phyloP scores from a whole-genome alignment of 2,113 vertebrate genomes.

The Pandion haliaetus region DNA sequence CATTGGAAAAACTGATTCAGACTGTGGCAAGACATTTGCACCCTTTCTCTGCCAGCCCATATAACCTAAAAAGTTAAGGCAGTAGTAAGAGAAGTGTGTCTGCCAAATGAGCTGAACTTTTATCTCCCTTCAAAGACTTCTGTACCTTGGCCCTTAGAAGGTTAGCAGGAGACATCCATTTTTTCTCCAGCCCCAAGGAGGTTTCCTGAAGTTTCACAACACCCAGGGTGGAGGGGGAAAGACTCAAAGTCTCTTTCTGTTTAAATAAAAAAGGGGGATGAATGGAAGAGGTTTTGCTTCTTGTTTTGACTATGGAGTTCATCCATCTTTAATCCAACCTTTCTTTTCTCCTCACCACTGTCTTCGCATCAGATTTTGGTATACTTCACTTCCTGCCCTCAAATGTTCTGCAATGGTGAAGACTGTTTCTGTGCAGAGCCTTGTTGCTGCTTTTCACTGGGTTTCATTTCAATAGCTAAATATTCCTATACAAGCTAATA shows the following conservation, averaged over 20 bases:
- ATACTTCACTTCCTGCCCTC: not conserved
- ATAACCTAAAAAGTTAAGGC: not conserved
- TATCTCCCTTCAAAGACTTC: not conserved
- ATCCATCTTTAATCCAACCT: not conserved
- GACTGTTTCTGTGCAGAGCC: not conserved
- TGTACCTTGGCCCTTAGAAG: not conserved
- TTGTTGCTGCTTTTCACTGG: not conserved
- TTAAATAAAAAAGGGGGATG: not conserved
- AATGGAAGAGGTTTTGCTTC: not conserved
- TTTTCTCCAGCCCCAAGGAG: not conserved
- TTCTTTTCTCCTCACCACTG: not conserved
- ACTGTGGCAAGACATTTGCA: not conserved
- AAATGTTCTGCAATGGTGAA: not conserved
- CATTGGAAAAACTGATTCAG: conserved; percentile 20
- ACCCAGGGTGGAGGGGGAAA: not conserved
- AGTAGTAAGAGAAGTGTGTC: not conserved
- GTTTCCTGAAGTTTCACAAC: not conserved
- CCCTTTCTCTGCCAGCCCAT: not conserved
- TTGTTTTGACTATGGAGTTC: not conserved
- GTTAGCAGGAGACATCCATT: not conserved
- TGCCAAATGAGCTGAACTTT: not conserved
- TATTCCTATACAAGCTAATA: not conserved
- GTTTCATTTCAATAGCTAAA: not conserved
- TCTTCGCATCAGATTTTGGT: not conserved
- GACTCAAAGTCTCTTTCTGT: not conserved